Evolutionary conservation across 2,888 invertebrate genomes (phyloP).

Genomic region (Sarcophaga variegata): DNA sequence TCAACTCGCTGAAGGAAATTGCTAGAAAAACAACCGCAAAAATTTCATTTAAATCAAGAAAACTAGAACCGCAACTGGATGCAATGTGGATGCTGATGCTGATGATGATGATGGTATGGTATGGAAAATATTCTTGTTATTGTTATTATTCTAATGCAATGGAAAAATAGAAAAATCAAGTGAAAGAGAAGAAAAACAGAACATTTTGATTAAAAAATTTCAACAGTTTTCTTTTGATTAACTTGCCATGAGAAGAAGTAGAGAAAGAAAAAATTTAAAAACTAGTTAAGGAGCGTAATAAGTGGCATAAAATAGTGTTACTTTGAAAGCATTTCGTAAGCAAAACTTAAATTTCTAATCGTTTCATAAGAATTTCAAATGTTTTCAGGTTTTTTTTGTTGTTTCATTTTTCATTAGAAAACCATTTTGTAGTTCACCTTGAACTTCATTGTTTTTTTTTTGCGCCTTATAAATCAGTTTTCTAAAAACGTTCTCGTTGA

Average conservation of each 20-base stretch:
- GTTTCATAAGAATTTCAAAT: too few species aligned
- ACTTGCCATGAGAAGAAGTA: not conserved
- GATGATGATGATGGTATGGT: not conserved
- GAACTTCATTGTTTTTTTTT: constrained; percentile 52
- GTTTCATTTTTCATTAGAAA: too few species aligned
- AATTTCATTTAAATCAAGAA: constrained; percentile 46
- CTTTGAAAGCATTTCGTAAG: too few species aligned
- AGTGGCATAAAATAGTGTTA: too few species aligned
- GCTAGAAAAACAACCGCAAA: constrained; percentile 34
- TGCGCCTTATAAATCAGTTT: constrained; percentile 28
- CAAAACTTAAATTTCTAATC: too few species aligned
- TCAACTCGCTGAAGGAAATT: constrained; percentile 21
- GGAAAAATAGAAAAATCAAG: not conserved
- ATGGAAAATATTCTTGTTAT: not conserved
- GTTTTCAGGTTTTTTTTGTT: too few species aligned
- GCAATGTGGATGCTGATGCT: not conserved
- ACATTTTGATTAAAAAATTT: not conserved
- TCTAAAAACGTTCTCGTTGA: not conserved
- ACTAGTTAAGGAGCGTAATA: too few species aligned
- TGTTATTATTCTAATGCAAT: not conserved
- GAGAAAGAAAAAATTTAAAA: not conserved
- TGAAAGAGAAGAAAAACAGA: not conserved
- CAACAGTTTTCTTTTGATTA: not conserved
- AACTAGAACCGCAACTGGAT: constrained; percentile 22
- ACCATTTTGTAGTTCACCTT: constrained; percentile 47